phyloP scores from a whole-genome alignment of 2,797 vertebrate species.

The Acestrorhynchus altus region DNA sequence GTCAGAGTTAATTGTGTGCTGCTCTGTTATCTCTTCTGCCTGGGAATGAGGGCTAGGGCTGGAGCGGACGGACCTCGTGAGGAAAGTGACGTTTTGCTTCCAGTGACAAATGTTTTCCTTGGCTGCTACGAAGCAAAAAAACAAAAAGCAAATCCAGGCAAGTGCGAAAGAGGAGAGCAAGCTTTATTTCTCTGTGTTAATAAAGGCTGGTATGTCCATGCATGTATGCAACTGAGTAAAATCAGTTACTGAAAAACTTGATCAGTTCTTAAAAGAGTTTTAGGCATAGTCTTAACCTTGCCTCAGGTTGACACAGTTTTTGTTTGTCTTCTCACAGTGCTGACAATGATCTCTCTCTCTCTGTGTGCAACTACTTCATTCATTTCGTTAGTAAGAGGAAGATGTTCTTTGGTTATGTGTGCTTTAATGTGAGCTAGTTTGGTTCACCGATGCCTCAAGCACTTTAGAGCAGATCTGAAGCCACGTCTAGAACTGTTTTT shows the following conservation, averaged over 20 bases:
- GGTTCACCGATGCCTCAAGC: constrained; percentile 49
- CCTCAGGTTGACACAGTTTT: background rate
- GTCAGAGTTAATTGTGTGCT: constrained; percentile 47
- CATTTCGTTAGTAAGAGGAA: background rate
- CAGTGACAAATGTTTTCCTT: background rate
- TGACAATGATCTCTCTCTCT: background rate
- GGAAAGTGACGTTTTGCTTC: constrained; percentile 22
- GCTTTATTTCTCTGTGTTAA: constrained; percentile 3
- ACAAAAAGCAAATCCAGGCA: background rate
- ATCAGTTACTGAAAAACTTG: background rate
- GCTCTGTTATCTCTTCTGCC: constrained; percentile 39
- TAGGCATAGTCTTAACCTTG: constrained; percentile 9
- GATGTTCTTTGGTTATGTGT: constrained; percentile 7
- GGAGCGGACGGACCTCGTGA: constrained; percentile 1
- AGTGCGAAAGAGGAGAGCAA: background rate
- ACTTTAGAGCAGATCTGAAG: constrained; percentile 50
- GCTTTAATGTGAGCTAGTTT: constrained; percentile 31
- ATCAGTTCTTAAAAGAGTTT: background rate
- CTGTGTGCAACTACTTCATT: background rate
- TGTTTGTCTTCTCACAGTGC: background rate
- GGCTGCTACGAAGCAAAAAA: background rate
- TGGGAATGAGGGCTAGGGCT: constrained; percentile 26
- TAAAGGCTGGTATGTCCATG: background rate
- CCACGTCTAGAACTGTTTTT: background rate
- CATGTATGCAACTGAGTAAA: constrained; percentile 17